Conservation (phyloP, 2,113 vertebrate species). For the Epinephelus cyanopodus region DNA sequence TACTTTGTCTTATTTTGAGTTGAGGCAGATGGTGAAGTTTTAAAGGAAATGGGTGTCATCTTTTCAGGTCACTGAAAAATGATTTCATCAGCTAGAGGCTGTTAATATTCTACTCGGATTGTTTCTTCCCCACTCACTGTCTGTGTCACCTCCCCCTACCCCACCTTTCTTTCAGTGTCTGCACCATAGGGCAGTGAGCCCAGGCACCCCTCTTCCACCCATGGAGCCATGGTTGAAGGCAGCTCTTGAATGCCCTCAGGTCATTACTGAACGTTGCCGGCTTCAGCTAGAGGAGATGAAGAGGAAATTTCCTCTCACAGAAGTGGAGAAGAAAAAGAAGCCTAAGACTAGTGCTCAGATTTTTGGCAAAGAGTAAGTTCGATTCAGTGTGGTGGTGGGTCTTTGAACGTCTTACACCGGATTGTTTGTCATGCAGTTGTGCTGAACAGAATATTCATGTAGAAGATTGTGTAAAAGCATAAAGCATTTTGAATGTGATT, state of each 20-base stretch:
- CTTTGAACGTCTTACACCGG: background rate
- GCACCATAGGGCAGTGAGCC: constrained; percentile 90
- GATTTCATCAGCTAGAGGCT: background rate
- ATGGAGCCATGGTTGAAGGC: constrained; percentile 88
- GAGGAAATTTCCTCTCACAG: constrained; percentile 89
- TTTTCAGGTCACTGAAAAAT: background rate
- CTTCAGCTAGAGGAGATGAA: constrained; percentile 88
- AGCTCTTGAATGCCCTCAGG: constrained; percentile 86
- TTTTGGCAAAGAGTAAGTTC: constrained; percentile 90
- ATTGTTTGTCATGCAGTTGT: background rate
- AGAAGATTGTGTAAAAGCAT: background rate
- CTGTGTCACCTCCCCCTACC: constrained; percentile 6
- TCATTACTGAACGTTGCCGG: constrained; percentile 85
- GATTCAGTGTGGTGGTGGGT: background rate
- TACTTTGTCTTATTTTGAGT: background rate
- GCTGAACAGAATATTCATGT: background rate
- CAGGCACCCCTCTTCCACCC: constrained; percentile 87
- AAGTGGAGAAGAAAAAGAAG: constrained; percentile 90
- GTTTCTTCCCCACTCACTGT: background rate
- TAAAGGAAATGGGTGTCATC: background rate
- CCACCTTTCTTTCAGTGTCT: constrained; percentile 87
- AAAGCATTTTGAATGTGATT: background rate
- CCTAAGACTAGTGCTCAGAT: constrained; percentile 91
- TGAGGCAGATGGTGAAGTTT: background rate
- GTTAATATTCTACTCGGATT: background rate